Percentiles rank a stretch among this genome's conserved stretches.
These are phyloP conservation scores for Eubucco bourcierii DNA, from an alignment of 2,113 vertebrate genomes.

Conservation along the genomic window DNA sequence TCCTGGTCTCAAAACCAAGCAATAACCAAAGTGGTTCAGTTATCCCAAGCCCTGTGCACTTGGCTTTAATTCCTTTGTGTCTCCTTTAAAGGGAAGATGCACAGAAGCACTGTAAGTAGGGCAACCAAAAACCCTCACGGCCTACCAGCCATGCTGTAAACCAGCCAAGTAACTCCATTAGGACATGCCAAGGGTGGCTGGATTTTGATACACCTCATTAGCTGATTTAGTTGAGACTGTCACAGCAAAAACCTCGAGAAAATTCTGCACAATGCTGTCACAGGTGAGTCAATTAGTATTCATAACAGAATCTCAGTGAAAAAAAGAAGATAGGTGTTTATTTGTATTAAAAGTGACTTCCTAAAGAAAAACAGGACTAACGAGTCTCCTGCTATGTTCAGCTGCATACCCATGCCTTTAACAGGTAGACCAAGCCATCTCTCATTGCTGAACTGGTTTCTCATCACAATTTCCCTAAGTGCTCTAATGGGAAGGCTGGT, in stretches of 20 bases:
- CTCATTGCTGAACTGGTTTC: conserved; percentile 48
- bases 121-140: conserved; percentile 25
- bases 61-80: not conserved
- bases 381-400: not conserved
- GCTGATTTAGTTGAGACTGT: not conserved
- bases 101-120: conserved; percentile 25
- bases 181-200: not conserved
- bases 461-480: conserved; percentile 13
- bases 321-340: not conserved
- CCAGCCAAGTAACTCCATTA: conserved; percentile 32
- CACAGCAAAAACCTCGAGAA: not conserved
- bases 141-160: not conserved
- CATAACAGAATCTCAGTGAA: not conserved
- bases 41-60: not conserved
- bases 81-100: conserved; percentile 5
- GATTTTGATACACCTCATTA: not conserved
- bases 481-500: not conserved
- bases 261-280: not conserved
- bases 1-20: not conserved
- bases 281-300: not conserved
- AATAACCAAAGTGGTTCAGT: not conserved
- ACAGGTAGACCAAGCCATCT: not conserved
- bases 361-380: conserved; percentile 23
- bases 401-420: not conserved
- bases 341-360: not conserved